A percentile compares a stretch with the other conserved stretches of the same genome.
Evolutionary conservation across 2,888 invertebrate genomes (phyloP).

Genomic region (Tridacna gigas): DNA sequence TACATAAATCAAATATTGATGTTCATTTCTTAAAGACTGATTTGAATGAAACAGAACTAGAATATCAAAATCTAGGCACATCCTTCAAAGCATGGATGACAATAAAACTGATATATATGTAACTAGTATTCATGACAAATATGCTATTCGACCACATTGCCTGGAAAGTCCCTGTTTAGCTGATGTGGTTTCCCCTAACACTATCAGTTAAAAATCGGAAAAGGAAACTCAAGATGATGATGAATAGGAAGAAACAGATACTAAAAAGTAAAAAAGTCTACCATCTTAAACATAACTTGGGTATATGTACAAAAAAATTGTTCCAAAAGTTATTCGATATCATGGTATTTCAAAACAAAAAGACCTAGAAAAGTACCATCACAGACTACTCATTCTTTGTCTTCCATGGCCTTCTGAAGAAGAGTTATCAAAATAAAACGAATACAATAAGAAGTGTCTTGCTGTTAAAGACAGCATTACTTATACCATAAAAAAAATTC

Average conservation of each 20-base stretch:
- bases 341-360: conserved; percentile 39
- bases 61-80: conserved; percentile 51
- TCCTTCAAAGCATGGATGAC: conserved; percentile 49
- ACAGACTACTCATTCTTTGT: conserved; percentile 43
- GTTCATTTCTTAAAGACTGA: too few relatives aligned
- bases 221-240: neutral
- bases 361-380: conserved; percentile 42
- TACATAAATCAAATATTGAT: conserved; percentile 25
- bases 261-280: conserved; percentile 10
- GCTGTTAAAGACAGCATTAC: neutral
- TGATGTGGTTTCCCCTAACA: conserved; percentile 5
- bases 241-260: conserved; percentile 9
- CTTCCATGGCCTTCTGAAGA: conserved; percentile 47
- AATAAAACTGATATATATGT: conserved; percentile 39
- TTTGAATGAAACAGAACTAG: too few relatives aligned
- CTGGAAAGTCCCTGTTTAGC: conserved; percentile 14
- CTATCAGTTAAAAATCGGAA: neutral
- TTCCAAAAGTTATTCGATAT: conserved; percentile 35
- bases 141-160: conserved; percentile 16
- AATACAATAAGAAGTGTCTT: neutral
- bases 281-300: conserved; percentile 41
- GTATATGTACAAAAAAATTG: conserved; percentile 28
- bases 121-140: too few relatives aligned
- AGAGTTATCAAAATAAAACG: conserved; percentile 18
- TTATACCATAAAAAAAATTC: neutral